Percentiles rank a stretch among this genome's conserved stretches.
Conservation (phyloP, 2,888 invertebrate species). For the Dynastes hyllus region DNA sequence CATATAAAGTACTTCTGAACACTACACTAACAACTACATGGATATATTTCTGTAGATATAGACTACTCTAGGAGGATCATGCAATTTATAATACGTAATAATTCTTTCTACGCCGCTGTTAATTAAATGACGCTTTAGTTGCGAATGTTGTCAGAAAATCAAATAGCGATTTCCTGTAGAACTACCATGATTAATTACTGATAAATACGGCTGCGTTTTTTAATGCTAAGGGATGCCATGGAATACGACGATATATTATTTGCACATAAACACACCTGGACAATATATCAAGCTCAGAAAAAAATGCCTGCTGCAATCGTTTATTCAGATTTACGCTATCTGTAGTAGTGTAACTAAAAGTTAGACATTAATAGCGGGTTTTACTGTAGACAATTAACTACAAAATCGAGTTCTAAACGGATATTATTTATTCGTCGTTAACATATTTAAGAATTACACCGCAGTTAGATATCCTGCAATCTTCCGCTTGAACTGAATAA, state of each 20-base stretch:
- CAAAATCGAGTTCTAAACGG: conserved; percentile 3
- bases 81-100: conserved; percentile 5
- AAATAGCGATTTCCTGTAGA: conserved; percentile 24
- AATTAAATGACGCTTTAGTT: conserved; percentile 28
- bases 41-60: not conserved
- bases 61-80: not conserved
- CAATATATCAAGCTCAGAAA: conserved; percentile 21
- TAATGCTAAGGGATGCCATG: not conserved
- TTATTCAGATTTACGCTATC: not conserved
- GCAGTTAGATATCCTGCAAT: conserved; percentile 17
- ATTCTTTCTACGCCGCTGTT: conserved; percentile 16
- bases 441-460: conserved; percentile 11
- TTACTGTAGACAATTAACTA: conserved; percentile 21
- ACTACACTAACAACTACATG: too few species aligned
- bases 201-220: conserved; percentile 27
- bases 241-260: conserved; percentile 16
- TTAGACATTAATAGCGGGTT: conserved; percentile 3
- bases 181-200: conserved; percentile 20
- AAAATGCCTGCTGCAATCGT: conserved; percentile 1
- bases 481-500: not conserved
- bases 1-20: too few species aligned
- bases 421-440: conserved; percentile 10
- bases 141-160: conserved; percentile 27
- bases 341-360: not conserved
- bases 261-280: conserved; percentile 34